Evolutionary conservation across 2,888 invertebrate genomes (phyloP), one percentile per base, ranked within the genome.

Genomic region (Octodonta nipae): DNA sequence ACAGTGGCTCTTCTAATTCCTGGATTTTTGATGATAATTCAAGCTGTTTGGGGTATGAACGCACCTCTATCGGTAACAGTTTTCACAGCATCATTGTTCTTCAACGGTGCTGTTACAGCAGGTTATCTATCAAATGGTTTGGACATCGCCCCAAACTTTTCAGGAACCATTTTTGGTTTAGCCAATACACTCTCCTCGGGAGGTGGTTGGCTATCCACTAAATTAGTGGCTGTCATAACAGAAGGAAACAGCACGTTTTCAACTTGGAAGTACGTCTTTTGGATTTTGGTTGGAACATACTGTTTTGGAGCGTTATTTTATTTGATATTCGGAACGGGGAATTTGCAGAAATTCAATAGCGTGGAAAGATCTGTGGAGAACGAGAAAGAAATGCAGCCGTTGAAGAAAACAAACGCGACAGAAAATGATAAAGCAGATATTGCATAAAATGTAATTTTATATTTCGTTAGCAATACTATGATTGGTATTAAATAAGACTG

Each of bases 121-220:
- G 87, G 87, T 1, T 87, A 86, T 58, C 68, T 86, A 15, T 80
- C 85, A 40, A 87, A 87, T 52, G 85, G 83, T 7, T 64, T 88
- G 13, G 87, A 88, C 49, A 85, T 88, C 47, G 86, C 87, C 2
- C 87, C 87, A 1, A 85, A 86, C 57, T 88, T 84, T 55, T 83
- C 85, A 35, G 83, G 88, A 1, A 87, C 87, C 2, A 85, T 88
- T 41, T 86, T 87, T 58, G 87, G 87, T 22, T 65, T 88, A 66
- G 85, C 86, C n/a, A 87, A 87, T 52, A 84, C 85, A 0, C 60
- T 86, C 33, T 84, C 85, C 0, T 86, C 86, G 0, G 66, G 83
- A 31, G 83, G 85, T 5, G 87, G 87, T 1, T 85, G 78, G 64
- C 55, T 87, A 1, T 85, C 85, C 5, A 78, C 84, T 0, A 74